These are phyloP conservation scores for Rhinogobio ventralis DNA, from an alignment of 2,797 vertebrate species.

Conservation along the genomic window DNA sequence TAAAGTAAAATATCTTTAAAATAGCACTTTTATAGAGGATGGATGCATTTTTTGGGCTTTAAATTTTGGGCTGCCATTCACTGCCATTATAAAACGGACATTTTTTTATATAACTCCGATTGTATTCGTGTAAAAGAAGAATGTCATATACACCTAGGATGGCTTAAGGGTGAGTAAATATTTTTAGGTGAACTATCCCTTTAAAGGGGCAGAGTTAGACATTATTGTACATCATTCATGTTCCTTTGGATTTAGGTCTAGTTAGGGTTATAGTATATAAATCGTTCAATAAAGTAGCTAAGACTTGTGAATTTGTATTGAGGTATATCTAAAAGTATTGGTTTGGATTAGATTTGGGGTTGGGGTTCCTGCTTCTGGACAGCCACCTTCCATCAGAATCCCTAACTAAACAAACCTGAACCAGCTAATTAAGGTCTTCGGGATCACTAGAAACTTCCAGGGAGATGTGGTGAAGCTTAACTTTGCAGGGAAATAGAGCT, in stretches of 20 bases:
- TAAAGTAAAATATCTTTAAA: no score
- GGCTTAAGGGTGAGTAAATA: no score
- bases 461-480: background rate
- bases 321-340: conserved; percentile 41
- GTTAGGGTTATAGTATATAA: conserved; percentile 24
- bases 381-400: background rate
- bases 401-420: background rate
- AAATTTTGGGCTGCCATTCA: no score
- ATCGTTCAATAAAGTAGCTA: conserved; percentile 43
- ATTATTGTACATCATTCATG: background rate
- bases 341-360: background rate
- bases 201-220: background rate
- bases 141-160: no score
- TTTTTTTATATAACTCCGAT: no score
- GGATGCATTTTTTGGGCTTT: no score
- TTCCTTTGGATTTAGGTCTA: background rate
- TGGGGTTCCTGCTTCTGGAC: background rate
- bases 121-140: no score
- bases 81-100: no score
- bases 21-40: no score
- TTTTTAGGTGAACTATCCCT: no score
- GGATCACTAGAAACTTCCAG: background rate
- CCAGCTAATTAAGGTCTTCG: background rate
- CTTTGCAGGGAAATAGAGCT: background rate
- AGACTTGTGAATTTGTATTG: conserved; percentile 47